These are phyloP conservation scores for Pyrrhia umbra DNA, from an alignment of 2,888 invertebrate species.

Conservation along the genomic window DNA sequence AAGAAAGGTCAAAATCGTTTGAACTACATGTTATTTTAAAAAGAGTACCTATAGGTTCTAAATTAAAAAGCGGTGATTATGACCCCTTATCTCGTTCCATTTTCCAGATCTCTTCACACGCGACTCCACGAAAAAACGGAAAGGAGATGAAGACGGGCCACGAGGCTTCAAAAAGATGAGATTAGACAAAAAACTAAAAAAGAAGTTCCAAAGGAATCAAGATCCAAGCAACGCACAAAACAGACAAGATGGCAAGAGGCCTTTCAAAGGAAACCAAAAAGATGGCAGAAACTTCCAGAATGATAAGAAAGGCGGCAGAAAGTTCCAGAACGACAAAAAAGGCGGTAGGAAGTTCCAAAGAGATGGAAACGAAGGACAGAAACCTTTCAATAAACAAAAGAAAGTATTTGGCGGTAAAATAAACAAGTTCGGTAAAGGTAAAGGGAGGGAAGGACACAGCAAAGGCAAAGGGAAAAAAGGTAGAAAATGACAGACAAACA, in stretches of 20 bases:
- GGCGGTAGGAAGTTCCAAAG: slow-evolving; percentile 64
- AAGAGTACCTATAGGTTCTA: no score
- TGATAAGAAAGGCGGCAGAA: slow-evolving; percentile 59
- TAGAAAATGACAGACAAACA: slow-evolving; percentile 31
- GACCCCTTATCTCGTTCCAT: background rate
- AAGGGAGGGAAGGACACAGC: slow-evolving; percentile 69
- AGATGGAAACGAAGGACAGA: slow-evolving; percentile 60
- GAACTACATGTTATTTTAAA: no score
- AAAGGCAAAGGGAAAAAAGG: slow-evolving; percentile 46
- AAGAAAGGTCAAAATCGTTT: no score
- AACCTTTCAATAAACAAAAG: slow-evolving; percentile 72
- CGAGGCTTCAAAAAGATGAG: slow-evolving; percentile 87
- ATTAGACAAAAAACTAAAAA: slow-evolving; percentile 82
- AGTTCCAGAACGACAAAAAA: slow-evolving; percentile 64
- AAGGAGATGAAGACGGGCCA: slow-evolving; percentile 75
- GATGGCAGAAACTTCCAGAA: slow-evolving; percentile 64
- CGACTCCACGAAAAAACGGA: slow-evolving; percentile 78
- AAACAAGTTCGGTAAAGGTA: slow-evolving; percentile 77
- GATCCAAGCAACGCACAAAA: slow-evolving; percentile 59
- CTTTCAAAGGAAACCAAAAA: slow-evolving; percentile 56
- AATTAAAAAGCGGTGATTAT: no score
- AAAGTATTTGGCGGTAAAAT: slow-evolving; percentile 84
- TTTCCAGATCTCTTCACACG: slow-evolving; percentile 81
- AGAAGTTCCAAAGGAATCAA: slow-evolving; percentile 78
- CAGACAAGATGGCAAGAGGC: slow-evolving; percentile 64